Percentiles rank a stretch among this genome's conserved stretches.
phyloP scores from a whole-genome alignment of 2,113 vertebrate genomes.

The Psilopsiagon aurifrons region DNA sequence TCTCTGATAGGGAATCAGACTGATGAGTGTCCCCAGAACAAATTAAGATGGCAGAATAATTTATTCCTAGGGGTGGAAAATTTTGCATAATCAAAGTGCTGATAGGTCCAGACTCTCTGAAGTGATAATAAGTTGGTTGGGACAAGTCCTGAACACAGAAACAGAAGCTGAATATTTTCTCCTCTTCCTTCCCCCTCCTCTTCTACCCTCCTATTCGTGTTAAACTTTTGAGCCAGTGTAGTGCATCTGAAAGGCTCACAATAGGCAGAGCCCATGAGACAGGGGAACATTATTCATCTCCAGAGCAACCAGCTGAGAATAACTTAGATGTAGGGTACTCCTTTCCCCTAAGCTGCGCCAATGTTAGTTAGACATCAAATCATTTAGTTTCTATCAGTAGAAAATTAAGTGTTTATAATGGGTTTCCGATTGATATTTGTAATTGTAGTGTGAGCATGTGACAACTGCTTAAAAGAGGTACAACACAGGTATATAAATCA shows the following conservation, averaged over 20 bases:
- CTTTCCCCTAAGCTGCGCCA: background rate
- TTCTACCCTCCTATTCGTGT: background rate
- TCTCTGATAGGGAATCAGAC: background rate
- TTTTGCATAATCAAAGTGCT: background rate
- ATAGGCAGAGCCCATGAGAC: background rate
- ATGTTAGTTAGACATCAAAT: background rate
- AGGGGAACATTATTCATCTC: background rate
- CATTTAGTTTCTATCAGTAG: background rate
- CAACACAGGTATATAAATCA: background rate
- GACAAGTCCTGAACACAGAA: slow-evolving; percentile 7
- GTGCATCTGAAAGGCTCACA: background rate
- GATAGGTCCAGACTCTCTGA: slow-evolving; percentile 33
- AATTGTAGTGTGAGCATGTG: background rate
- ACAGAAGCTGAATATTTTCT: background rate
- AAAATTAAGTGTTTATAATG: background rate
- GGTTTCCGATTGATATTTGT: background rate
- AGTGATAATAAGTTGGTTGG: slow-evolving; percentile 14
- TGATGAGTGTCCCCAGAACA: slow-evolving; percentile 5
- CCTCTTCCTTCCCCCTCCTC: background rate
- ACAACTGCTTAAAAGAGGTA: background rate
- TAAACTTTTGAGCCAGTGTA: background rate
- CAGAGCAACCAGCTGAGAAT: accelerated
- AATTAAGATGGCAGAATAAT: slow-evolving; percentile 12
- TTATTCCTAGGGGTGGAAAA: slow-evolving; percentile 23
- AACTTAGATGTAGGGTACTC: background rate